Evolutionary conservation across 2,888 invertebrate species (phyloP).

Genomic region (Drosophila mayaguana): DNA sequence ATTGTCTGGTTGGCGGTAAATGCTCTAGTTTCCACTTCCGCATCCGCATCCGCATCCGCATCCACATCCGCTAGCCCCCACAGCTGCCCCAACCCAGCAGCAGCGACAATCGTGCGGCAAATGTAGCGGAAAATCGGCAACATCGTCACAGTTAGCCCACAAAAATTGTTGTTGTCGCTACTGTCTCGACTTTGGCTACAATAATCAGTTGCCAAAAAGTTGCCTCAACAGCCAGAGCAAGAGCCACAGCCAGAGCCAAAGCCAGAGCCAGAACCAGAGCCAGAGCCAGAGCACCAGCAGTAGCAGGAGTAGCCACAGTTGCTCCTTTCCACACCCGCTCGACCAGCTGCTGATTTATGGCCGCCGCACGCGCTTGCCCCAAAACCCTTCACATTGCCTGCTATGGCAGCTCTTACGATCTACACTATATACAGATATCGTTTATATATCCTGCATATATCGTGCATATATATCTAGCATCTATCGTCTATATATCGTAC

Average conservation of each 20-base stretch:
- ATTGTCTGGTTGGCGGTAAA: slow-evolving; percentile 50
- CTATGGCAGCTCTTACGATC: slow-evolving; percentile 38
- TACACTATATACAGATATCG: neutral
- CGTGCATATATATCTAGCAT: no score
- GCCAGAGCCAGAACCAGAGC: neutral
- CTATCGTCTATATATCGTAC: no score
- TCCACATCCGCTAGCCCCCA: neutral
- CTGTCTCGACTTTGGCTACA: slow-evolving; percentile 48
- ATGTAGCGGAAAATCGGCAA: slow-evolving; percentile 75
- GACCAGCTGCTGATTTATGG: slow-evolving; percentile 60
- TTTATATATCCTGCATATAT: neutral
- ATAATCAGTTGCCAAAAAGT: slow-evolving; percentile 64
- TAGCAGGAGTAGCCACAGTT: neutral
- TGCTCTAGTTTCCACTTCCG: slow-evolving; percentile 46
- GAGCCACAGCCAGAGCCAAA: no score
- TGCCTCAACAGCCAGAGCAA: neutral
- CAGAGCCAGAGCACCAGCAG: no score
- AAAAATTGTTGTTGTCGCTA: slow-evolving; percentile 72
- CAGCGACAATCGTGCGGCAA: slow-evolving; percentile 71
- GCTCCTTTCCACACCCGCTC: neutral
- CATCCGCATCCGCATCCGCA: slow-evolving; percentile 26
- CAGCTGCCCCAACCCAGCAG: neutral
- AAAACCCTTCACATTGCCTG: slow-evolving; percentile 40
- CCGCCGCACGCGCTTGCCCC: slow-evolving; percentile 49
- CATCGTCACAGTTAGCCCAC: slow-evolving; percentile 64